A percentile compares a stretch with the other conserved stretches of the same genome.
phyloP scores from a whole-genome alignment of 1,140 invertebrate genomes.

The Heliconius nattereri region DNA sequence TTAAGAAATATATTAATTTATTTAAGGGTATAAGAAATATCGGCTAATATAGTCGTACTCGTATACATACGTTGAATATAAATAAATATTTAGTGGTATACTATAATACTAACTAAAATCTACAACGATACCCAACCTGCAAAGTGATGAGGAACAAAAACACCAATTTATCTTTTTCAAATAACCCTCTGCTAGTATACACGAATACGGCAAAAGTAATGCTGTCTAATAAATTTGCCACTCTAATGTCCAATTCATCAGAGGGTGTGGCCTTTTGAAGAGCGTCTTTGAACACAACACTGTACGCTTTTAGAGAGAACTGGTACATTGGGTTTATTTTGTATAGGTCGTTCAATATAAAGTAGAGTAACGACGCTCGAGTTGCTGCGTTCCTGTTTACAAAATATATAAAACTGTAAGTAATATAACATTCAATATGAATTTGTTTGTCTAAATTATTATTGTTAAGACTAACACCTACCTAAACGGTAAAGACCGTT shows the following conservation, averaged over 20 bases:
- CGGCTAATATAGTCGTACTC: too few relatives aligned
- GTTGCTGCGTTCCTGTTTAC: constrained; percentile 87
- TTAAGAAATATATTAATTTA: too few relatives aligned
- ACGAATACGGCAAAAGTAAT: constrained; percentile 93
- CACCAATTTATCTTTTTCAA: constrained; percentile 96
- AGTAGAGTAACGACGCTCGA: constrained; percentile 94
- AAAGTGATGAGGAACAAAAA: constrained; percentile 94
- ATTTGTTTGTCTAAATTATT: background rate
- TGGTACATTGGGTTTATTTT: constrained; percentile 98
- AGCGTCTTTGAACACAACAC: constrained; percentile 94
- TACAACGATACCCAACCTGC: constrained; percentile 77
- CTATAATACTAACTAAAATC: background rate
- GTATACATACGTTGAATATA: too few relatives aligned
- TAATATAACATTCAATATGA: background rate
- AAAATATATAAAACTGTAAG: background rate
- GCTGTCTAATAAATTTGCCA: constrained; percentile 91
- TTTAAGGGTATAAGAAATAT: too few relatives aligned
- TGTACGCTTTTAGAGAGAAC: constrained; percentile 97
- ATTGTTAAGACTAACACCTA: too few relatives aligned
- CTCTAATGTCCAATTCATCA: constrained; percentile 87
- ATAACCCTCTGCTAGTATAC: constrained; percentile 94
- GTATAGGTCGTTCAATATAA: constrained; percentile 95
- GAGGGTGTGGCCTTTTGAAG: constrained; percentile 86
- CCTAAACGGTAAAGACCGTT: too few relatives aligned
- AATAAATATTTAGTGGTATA: too few relatives aligned